These are phyloP conservation scores for Paguma larvata DNA, from an alignment of 2,797 vertebrate species.

Conservation along the genomic window DNA sequence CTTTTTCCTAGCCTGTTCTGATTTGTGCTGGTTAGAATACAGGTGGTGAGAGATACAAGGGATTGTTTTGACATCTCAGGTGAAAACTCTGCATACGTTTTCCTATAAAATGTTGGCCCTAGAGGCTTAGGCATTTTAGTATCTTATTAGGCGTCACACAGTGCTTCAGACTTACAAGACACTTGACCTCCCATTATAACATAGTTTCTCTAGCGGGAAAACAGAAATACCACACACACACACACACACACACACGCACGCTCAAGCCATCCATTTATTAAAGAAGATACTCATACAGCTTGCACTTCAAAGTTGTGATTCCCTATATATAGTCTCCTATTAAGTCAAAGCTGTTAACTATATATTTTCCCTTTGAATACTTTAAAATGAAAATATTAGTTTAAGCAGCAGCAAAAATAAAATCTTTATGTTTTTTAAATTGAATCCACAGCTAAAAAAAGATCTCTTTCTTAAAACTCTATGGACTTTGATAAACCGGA, in stretches of 20 bases:
- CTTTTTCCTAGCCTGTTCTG: constrained; percentile 13
- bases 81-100: constrained; percentile 28
- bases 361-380: constrained; percentile 10
- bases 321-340: background rate
- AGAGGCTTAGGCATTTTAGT: background rate
- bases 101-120: background rate
- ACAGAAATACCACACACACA: too few relatives aligned
- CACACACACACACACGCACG: background rate
- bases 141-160: background rate
- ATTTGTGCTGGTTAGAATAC: constrained; percentile 50
- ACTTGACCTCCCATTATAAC: background rate
- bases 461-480: background rate
- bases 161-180: constrained; percentile 17
- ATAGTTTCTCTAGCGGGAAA: background rate
- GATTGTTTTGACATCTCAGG: constrained; percentile 48
- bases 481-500: background rate
- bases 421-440: constrained; percentile 29
- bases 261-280: constrained; percentile 15
- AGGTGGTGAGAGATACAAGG: background rate
- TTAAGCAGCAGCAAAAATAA: constrained; percentile 52
- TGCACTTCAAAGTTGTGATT: constrained; percentile 50
- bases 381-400: constrained; percentile 44
- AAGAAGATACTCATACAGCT: constrained; percentile 38
- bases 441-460: background rate
- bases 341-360: constrained; percentile 33